Evolutionary conservation across 2,113 vertebrate genomes (phyloP), one percentile per base, ranked within the genome.

Genomic region (Erythrocercus mccallii): DNA sequence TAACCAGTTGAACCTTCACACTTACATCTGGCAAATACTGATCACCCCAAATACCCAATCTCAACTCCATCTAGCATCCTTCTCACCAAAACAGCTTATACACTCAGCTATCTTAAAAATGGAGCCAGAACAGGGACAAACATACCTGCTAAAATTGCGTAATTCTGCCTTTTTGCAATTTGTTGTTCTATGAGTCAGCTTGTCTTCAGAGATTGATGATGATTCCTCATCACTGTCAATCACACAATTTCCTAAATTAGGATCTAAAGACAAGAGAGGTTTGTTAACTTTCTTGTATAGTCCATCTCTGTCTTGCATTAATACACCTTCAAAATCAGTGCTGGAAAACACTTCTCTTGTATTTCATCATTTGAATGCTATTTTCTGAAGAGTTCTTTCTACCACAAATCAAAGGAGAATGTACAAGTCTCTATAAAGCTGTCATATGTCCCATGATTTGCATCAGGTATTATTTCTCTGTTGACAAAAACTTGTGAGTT

Each of bases 171-270:
- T 97, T 90, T 56, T 47, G 37, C n/a, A 48, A 90, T n/a, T 90
- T 80, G 71, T 65, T 25, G 2, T 72, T 96, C 96, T 94, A 65
- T 90, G 66, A 42, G 19, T 64, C 86, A 85, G 72, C 37, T 90
- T 96, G 42, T 93, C 97, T 90, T 97, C 97, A 96, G 98, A 98
- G 23, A 98, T 81, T 4, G 98, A 97, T 17, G 85, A 92, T 4
- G 94, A 95, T 66, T 99, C 99, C 44, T 99, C 98, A 84, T 98
- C 98, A 96, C 97, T 98, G 60, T 98, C 98, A 57, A 98, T 51
- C 40, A 97, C 58, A 6, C 98, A 97, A 86, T 97, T 98, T 51
- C 98, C 98, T 79, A 98, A 95, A 58, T 98, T 12, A 71, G 54
- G 60, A 95, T 80, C 96, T 66, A 94, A 74, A 84, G 31, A 94